Base-by-base conservation (phyloP, 2,888 invertebrate genomes). In the Tachina fera region DNA sequence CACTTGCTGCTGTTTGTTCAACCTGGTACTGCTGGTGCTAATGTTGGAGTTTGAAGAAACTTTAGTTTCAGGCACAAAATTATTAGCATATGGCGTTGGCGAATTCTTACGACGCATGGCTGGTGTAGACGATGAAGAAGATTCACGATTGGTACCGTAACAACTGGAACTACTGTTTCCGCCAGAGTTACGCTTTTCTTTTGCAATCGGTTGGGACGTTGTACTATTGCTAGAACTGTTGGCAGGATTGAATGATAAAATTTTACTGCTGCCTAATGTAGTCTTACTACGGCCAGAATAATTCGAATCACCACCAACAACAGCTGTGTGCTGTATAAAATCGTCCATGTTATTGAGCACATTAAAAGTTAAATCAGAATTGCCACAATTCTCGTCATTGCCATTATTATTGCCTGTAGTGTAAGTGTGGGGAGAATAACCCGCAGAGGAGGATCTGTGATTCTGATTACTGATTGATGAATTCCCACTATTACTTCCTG, bases 271-370 rank as follows among this genome's bases (percentile, higher is more conserved):
- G 56, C 16, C 74, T 8, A 53, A 11, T 81, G 76, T 77, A 80
- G 81, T 82, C 81, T 83, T 86, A 77, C 65, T 87, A 77, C 84
- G 78, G 6, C 61, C 61, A 22, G 65, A 22, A 70, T 77, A 84
- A 72, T 53, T 49, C 51, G 80, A 68, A 67, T 87, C 84, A 60
- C 67, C 80, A 31, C 71, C 82, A 22, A 63, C 61, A n/a, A 58
- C 78, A 89, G 84, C 58, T 19, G 83, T 86, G 67, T 90, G 87
- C 84, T 90, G 87, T 88, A 91, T 89, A 74, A 92, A 91, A 22
- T 92, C 92, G 67, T 91, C 91, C 53, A 90, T 89, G 87, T 90
- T 92, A 63, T 91, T 91, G 84, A 92, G 88, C 78, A 92, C 91
- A 83, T 91, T 90, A 88, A 91, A 93, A 81, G 91, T 92, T 87